phyloP scores from a whole-genome alignment of 2,888 invertebrate genomes.

The Tortricodes alternella region DNA sequence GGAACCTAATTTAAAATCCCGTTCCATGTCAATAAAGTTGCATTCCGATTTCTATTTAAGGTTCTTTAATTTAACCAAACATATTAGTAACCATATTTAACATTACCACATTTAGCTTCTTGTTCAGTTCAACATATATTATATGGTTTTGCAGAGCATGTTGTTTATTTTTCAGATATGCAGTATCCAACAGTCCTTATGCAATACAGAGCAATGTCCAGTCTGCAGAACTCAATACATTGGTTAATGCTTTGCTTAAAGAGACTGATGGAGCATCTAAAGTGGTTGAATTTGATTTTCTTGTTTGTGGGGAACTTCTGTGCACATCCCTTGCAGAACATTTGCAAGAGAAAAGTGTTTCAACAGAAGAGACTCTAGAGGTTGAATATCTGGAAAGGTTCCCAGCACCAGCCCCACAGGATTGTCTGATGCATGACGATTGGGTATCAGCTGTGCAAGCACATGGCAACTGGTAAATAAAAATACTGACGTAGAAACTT shows the following conservation, averaged over 20 bases:
- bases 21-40: too few species aligned
- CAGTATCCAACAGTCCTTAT: slow-evolving; percentile 92
- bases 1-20: too few species aligned
- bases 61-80: too few species aligned
- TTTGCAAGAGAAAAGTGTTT: slow-evolving; percentile 88
- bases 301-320: slow-evolving; percentile 92
- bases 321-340: slow-evolving; percentile 88
- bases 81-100: too few species aligned
- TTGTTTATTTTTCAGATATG: slow-evolving; percentile 84
- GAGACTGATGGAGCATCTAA: slow-evolving; percentile 72
- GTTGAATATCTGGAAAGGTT: slow-evolving; percentile 96
- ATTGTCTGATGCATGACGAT: slow-evolving; percentile 97
- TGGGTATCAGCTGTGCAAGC: slow-evolving; percentile 96
- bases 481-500: too few species aligned
- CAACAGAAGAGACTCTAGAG: slow-evolving; percentile 92
- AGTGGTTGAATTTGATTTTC: slow-evolving; percentile 91
- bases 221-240: slow-evolving; percentile 86
- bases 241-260: slow-evolving; percentile 90
- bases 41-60: too few species aligned
- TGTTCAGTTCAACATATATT: not conserved
- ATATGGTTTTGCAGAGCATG: not conserved
- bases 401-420: slow-evolving; percentile 95
- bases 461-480: slow-evolving; percentile 84
- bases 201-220: slow-evolving; percentile 90
- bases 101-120: not conserved